phyloP scores from a whole-genome alignment of 1,140 invertebrate genomes.

The Archivesica marissinica region DNA sequence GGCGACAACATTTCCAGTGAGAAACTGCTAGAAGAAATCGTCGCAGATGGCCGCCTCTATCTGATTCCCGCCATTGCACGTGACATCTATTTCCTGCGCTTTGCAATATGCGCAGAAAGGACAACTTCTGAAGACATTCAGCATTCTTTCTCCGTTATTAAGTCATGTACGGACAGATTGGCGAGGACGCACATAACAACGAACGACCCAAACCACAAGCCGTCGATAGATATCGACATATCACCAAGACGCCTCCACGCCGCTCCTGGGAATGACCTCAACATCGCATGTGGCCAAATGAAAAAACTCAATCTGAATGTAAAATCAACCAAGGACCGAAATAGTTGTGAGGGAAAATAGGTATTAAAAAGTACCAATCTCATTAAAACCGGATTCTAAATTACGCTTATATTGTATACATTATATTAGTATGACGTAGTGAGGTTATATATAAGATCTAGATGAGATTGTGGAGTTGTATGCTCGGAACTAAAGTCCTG shows the following conservation, averaged over 20 bases:
- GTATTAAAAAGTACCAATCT: too few relatives aligned
- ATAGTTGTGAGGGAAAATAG: not conserved
- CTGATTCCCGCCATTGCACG: slow-evolving; percentile 68
- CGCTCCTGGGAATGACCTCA: not conserved
- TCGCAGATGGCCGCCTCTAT: slow-evolving; percentile 67
- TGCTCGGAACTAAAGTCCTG: too few relatives aligned
- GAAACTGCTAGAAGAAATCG: slow-evolving; percentile 65
- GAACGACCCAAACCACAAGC: slow-evolving; percentile 37
- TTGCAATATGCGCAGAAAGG: slow-evolving; percentile 71
- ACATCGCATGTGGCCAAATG: not conserved
- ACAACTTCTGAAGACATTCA: slow-evolving; percentile 70
- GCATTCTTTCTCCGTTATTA: slow-evolving; percentile 65
- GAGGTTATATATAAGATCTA: too few relatives aligned
- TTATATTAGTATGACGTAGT: too few relatives aligned
- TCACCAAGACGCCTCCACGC: slow-evolving; percentile 22
- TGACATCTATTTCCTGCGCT: slow-evolving; percentile 68
- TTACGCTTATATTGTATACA: too few relatives aligned
- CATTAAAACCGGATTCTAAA: too few relatives aligned
- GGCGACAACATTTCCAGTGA: slow-evolving; percentile 65
- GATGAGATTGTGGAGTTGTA: too few relatives aligned
- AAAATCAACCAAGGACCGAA: not conserved
- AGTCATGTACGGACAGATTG: slow-evolving; percentile 56
- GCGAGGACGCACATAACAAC: not conserved
- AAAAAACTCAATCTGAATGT: not conserved
- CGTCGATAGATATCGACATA: slow-evolving; percentile 53